phyloP scores from a whole-genome alignment of 2,888 invertebrate species.

The Apamea sordens region DNA sequence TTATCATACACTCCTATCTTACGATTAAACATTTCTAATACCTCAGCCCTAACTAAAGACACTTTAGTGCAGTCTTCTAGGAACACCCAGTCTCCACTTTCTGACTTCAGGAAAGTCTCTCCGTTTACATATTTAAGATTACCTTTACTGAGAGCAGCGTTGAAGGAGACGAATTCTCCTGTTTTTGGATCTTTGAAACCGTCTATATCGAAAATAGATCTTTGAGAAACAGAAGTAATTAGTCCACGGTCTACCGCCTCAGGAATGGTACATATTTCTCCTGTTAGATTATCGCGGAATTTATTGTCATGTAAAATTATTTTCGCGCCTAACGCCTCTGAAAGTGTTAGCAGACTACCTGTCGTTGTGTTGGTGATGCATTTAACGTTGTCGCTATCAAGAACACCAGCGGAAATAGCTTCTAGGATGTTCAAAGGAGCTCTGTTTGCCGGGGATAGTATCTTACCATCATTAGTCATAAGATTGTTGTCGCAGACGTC shows the following conservation, averaged over 20 bases:
- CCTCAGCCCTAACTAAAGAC: slow-evolving; percentile 95
- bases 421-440: slow-evolving; percentile 94
- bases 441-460: slow-evolving; percentile 95
- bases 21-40: slow-evolving; percentile 95
- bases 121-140: slow-evolving; percentile 93
- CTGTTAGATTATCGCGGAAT: slow-evolving; percentile 94
- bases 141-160: slow-evolving; percentile 94
- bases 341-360: slow-evolving; percentile 94
- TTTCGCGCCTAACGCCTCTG: slow-evolving; percentile 95
- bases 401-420: slow-evolving; percentile 95
- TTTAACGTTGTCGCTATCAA: slow-evolving; percentile 95
- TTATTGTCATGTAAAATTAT: slow-evolving; percentile 93
- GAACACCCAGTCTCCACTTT: slow-evolving; percentile 93
- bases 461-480: slow-evolving; percentile 93
- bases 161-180: slow-evolving; percentile 95
- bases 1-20: slow-evolving; percentile 95
- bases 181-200: slow-evolving; percentile 96
- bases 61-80: slow-evolving; percentile 95
- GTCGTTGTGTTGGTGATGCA: slow-evolving; percentile 95
- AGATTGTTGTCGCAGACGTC: slow-evolving; percentile 95
- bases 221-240: slow-evolving; percentile 96
- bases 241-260: slow-evolving; percentile 97
- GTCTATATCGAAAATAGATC: slow-evolving; percentile 97
- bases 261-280: slow-evolving; percentile 93
- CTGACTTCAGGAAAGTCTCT: slow-evolving; percentile 93